A percentile compares a stretch with the other conserved stretches of the same genome.
Evolutionary conservation across 2,888 invertebrate species (phyloP).

Genomic region (Parasteatoda lunata): DNA sequence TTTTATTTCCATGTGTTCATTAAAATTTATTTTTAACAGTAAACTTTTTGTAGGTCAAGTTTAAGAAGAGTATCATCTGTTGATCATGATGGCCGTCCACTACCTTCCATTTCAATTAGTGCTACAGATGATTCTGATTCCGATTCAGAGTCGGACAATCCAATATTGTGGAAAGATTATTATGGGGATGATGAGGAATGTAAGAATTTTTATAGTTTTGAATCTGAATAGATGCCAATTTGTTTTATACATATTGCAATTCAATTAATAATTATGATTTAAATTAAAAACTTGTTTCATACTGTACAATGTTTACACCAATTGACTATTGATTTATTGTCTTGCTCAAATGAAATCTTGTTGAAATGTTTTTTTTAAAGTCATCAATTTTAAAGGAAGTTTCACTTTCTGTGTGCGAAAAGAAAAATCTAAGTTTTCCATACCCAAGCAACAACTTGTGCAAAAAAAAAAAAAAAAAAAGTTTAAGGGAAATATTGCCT

Average conservation of each 20-base stretch:
- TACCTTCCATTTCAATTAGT: slow-evolving; percentile 66
- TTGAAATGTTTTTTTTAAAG: background rate
- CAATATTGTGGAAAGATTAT: slow-evolving; percentile 84
- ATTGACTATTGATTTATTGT: background rate
- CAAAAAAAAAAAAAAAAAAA: no score
- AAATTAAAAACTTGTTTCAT: background rate
- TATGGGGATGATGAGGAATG: slow-evolving; percentile 77
- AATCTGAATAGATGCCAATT: no score
- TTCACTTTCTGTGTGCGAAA: no score
- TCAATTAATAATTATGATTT: background rate
- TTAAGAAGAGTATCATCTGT: slow-evolving; percentile 22
- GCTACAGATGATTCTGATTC: slow-evolving; percentile 69
- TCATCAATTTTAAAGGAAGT: background rate
- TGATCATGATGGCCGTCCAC: slow-evolving; percentile 80
- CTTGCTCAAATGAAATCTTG: background rate
- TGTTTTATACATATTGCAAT: no score
- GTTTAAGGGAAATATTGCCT: no score
- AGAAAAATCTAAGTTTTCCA: no score
- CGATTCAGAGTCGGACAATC: slow-evolving; percentile 70
- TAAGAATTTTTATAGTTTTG: slow-evolving; percentile 33
- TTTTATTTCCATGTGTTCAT: background rate
- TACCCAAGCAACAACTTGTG: no score
- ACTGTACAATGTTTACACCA: background rate
- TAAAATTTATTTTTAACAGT: no score
- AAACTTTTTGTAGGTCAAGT: slow-evolving; percentile 22